Base-by-base conservation (phyloP, 1,140 invertebrate genomes). In the Apolygus lucorum region DNA sequence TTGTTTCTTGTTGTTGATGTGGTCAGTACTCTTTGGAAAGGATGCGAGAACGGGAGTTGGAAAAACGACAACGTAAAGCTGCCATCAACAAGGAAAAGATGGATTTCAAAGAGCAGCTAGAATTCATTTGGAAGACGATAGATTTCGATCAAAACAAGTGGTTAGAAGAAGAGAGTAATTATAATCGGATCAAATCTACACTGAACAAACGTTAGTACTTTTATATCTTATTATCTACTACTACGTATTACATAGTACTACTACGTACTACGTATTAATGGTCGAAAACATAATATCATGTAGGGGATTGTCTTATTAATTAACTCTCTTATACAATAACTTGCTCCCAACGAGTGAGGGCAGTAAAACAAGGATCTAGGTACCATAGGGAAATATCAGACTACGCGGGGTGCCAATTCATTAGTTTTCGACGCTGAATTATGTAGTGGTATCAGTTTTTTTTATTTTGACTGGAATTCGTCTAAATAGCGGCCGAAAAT, bases 21-120 rank as follows among this genome's bases (percentile, higher is more conserved):
- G n/a, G n/a, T 59, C 54, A 59, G 54, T 59, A 59, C 22, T 14
- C 54, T 13, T 22, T 59, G 22, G 54, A 59, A 24, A 59, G 54
- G 54, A 59, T 59, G 8, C 54, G 54, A 59, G 54, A 59, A 59
- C 11, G 54, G 4, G 54, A 59, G 4, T 13, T 59, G 11, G 54
- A 59, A 17, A 11, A 11, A 4, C 11, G 22, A 17, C 11, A 11
- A 13, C 22, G 4, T 4, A 59, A 59, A 59, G 4, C 13, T 24
- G 8, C 8, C 2, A 22, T 59, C 2, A 11, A 59, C 8, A 22
- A 4, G 4, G 22, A 59, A 17, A 59, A 59, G 22, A 13, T 17
- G 22, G 4, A 8, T 22, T 21, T 4, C 4, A 59, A 59, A 13
- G 11, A 17, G 54, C 54, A 59, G 54, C 11, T 59, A 13, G 22